These are phyloP conservation scores for Pagetopsis macropterus DNA, from an alignment of 2,797 vertebrate species.

Conservation along the genomic window DNA sequence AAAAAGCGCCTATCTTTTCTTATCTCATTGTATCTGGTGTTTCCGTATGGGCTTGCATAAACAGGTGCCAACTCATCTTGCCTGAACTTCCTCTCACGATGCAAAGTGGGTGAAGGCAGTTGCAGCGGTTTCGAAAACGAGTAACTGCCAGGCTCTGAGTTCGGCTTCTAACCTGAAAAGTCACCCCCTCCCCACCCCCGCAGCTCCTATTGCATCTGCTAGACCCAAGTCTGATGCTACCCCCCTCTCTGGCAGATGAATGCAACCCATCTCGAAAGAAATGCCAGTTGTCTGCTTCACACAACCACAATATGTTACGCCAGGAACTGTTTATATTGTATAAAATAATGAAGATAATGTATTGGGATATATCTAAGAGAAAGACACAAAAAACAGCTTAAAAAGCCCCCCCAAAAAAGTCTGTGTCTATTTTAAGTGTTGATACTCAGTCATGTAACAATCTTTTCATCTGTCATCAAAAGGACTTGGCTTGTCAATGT, in stretches of 20 bases:
- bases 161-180: constrained; percentile 43
- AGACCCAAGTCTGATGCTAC: neutral
- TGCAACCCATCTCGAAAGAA: constrained; percentile 22
- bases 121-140: neutral
- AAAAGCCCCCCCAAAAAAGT: neutral
- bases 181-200: neutral
- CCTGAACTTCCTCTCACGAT: constrained; percentile 46
- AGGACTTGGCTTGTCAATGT: accelerated
- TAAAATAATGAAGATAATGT: neutral
- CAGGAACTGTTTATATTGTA: neutral
- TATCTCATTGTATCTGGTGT: neutral
- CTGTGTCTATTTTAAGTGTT: neutral
- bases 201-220: constrained; percentile 17
- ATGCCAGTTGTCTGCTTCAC: constrained; percentile 15
- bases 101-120: constrained; percentile 25
- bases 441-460: neutral
- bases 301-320: neutral
- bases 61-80: constrained; percentile 22
- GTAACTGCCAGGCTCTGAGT: constrained; percentile 44
- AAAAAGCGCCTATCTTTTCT: constrained; percentile 25
- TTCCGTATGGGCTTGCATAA: neutral
- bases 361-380: neutral
- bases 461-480: neutral
- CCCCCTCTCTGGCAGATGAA: neutral
- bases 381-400: constrained; percentile 2